Percentiles rank a stretch among this genome's conserved stretches.
These are phyloP conservation scores for Tiliacea aurago DNA, from an alignment of 2,888 invertebrate genomes.

Conservation along the genomic window DNA sequence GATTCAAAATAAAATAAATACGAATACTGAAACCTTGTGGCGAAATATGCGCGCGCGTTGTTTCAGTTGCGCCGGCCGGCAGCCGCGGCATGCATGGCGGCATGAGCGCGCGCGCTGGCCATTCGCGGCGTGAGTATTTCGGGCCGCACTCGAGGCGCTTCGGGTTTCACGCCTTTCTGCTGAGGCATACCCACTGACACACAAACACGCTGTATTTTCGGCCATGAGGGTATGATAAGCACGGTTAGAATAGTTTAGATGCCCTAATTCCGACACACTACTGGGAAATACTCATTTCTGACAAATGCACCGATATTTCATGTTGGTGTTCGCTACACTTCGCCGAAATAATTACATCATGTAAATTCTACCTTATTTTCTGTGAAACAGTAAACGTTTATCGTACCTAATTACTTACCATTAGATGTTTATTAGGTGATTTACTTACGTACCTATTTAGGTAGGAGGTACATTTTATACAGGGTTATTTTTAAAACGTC, in stretches of 20 bases:
- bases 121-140: slow-evolving; percentile 75
- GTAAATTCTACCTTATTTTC: neutral
- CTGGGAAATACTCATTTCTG: slow-evolving; percentile 25
- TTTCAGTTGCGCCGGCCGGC: slow-evolving; percentile 53
- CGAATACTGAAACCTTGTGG: no score
- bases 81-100: no score
- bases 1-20: no score
- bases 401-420: no score
- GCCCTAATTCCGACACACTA: slow-evolving; percentile 40
- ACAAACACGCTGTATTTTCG: slow-evolving; percentile 57
- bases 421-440: neutral
- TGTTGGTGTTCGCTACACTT: neutral
- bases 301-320: slow-evolving; percentile 22
- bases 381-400: neutral
- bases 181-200: slow-evolving; percentile 63
- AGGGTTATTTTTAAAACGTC: no score
- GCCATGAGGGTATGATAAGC: slow-evolving; percentile 44
- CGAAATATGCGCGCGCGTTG: slow-evolving; percentile 66
- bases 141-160: slow-evolving; percentile 70
- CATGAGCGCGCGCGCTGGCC: slow-evolving; percentile 67
- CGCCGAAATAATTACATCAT: slow-evolving; percentile 5
- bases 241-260: slow-evolving; percentile 26
- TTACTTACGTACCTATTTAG: neutral
- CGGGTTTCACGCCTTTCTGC: slow-evolving; percentile 70
- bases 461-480: neutral